Conservation (phyloP, 2,113 vertebrate genomes). For the Pipra filicauda region DNA sequence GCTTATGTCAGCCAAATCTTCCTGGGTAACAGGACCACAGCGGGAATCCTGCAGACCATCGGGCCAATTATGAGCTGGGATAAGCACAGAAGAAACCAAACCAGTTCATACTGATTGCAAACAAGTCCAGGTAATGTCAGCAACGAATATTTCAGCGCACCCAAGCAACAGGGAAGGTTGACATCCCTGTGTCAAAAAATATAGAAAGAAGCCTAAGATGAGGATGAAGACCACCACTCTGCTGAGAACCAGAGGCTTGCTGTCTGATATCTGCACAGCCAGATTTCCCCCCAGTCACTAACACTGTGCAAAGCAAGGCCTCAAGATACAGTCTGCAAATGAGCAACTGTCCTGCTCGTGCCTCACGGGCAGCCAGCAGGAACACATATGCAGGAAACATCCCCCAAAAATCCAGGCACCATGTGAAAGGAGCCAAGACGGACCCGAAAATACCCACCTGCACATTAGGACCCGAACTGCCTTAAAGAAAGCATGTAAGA, state of each 20-base stretch:
- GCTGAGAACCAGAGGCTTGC: neutral
- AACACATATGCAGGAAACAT: neutral
- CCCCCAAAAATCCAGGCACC: neutral
- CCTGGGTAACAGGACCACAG: neutral
- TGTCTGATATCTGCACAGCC: neutral
- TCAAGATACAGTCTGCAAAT: neutral
- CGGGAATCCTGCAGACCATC: neutral
- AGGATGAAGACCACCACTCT: neutral
- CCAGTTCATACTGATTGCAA: neutral
- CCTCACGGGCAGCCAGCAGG: neutral
- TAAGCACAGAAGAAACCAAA: neutral
- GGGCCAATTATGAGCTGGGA: neutral
- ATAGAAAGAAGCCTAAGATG: neutral
- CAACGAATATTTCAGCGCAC: neutral
- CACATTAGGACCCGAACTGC: neutral
- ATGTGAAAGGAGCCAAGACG: neutral
- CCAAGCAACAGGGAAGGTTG: neutral
- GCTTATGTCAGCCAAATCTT: neutral
- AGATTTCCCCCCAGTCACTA: rapidly evolving
- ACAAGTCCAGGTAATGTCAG: neutral
- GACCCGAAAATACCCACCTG: neutral
- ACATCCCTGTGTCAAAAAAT: neutral
- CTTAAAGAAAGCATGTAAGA: neutral
- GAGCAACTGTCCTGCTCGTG: neutral
- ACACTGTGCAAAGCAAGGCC: neutral